Conservation (phyloP, 1,140 invertebrate genomes). For the Cydia fagiglandana region DNA sequence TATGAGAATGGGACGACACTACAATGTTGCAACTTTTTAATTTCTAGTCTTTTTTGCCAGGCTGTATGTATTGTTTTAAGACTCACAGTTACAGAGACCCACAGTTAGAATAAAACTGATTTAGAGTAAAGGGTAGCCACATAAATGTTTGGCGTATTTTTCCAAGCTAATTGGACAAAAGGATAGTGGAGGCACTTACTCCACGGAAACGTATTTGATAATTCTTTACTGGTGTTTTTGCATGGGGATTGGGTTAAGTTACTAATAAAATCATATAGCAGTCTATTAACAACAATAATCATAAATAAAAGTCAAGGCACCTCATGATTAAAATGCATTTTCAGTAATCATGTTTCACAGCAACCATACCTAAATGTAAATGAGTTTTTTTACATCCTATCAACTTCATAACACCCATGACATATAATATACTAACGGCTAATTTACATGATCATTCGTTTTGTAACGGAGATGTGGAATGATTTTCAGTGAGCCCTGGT, state of each 20-base stretch:
- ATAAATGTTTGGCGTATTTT: too few relatives aligned
- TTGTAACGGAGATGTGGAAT: constrained; percentile 32
- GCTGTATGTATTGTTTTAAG: too few relatives aligned
- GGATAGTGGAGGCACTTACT: background rate
- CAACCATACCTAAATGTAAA: background rate
- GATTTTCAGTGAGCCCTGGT: constrained; percentile 91
- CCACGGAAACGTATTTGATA: background rate
- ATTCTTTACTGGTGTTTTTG: background rate
- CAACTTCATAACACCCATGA: constrained; percentile 3
- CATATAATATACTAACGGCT: constrained; percentile 33
- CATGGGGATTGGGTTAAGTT: background rate
- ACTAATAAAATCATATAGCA: constrained; percentile 6
- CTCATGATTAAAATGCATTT: background rate
- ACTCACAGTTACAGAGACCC: too few relatives aligned
- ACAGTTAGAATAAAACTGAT: too few relatives aligned
- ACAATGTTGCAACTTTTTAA: too few relatives aligned
- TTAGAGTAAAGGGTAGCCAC: background rate
- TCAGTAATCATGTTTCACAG: background rate
- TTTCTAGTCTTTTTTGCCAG: too few relatives aligned
- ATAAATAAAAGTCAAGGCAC: constrained; percentile 2
- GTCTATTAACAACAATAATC: constrained; percentile 19
- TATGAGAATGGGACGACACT: too few relatives aligned
- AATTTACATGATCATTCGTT: background rate
- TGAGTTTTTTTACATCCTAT: background rate
- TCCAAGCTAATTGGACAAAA: too few relatives aligned